Conservation (phyloP, 2,888 invertebrate genomes). For the Subacronicta megacephala region DNA sequence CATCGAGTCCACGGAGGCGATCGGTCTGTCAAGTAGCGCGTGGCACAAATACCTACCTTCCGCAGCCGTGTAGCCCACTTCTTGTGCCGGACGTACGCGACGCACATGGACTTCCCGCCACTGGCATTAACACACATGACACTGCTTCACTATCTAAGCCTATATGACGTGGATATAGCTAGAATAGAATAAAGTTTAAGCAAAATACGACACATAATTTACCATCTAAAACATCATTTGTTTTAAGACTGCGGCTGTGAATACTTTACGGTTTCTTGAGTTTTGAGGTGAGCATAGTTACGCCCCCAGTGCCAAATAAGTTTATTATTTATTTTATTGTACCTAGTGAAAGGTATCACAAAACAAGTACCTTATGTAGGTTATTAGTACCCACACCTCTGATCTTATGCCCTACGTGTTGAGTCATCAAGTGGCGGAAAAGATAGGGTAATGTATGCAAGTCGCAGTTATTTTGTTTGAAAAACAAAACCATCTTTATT, state of each 20-base stretch:
- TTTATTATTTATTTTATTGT: too few relatives aligned
- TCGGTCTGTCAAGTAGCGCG: slow-evolving; percentile 74
- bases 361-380: too few relatives aligned
- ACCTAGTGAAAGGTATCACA: too few relatives aligned
- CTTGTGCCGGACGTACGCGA: slow-evolving; percentile 75
- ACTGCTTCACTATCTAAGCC: slow-evolving; percentile 51
- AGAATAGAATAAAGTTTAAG: slow-evolving; percentile 11
- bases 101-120: slow-evolving; percentile 76
- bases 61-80: slow-evolving; percentile 79
- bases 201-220: slow-evolving; percentile 8
- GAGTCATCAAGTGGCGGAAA: too few relatives aligned
- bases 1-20: slow-evolving; percentile 53
- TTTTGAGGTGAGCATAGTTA: too few relatives aligned
- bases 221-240: neutral
- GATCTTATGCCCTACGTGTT: too few relatives aligned
- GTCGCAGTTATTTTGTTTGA: too few relatives aligned
- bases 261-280: neutral
- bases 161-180: slow-evolving; percentile 21
- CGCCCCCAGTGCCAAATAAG: too few relatives aligned
- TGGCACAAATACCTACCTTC: slow-evolving; percentile 85
- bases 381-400: too few relatives aligned
- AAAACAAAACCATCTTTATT: too few relatives aligned
- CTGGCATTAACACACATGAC: slow-evolving; percentile 57
- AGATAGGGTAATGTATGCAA: too few relatives aligned
- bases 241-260: neutral